These are phyloP conservation scores for Xiphias gladius DNA, from an alignment of 2,113 vertebrate genomes.

Conservation along the genomic window DNA sequence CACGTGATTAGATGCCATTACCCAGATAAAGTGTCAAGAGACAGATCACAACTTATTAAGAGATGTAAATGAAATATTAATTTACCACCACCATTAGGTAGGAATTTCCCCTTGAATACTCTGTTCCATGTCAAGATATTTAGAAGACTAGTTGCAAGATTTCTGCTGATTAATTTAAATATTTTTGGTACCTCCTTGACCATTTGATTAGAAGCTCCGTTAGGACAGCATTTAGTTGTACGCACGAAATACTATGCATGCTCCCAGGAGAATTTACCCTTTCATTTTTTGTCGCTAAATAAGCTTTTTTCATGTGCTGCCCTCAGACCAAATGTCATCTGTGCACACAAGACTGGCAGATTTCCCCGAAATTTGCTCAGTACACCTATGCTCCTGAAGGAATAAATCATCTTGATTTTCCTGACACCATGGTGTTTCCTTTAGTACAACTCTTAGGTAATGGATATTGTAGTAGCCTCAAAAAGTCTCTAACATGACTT, in stretches of 20 bases:
- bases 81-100: too few relatives aligned
- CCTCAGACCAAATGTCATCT: not conserved
- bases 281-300: not conserved
- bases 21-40: too few relatives aligned
- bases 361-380: not conserved
- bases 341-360: not conserved
- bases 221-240: not conserved
- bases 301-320: not conserved
- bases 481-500: not conserved
- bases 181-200: too few relatives aligned
- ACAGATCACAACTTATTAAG: too few relatives aligned
- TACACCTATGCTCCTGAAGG: not conserved
- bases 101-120: too few relatives aligned
- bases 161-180: too few relatives aligned
- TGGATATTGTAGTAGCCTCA: conserved; percentile 4
- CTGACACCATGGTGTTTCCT: not conserved
- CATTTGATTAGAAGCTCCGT: not conserved
- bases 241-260: not conserved
- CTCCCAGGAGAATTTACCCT: not conserved
- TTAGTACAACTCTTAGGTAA: not conserved
- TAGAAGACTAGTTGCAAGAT: too few relatives aligned
- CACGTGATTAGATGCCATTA: too few relatives aligned
- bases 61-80: too few relatives aligned
- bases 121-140: too few relatives aligned
- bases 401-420: not conserved